These are phyloP conservation scores for Butorides virescens DNA, from an alignment of 2,113 vertebrate genomes.

Conservation along the genomic window DNA sequence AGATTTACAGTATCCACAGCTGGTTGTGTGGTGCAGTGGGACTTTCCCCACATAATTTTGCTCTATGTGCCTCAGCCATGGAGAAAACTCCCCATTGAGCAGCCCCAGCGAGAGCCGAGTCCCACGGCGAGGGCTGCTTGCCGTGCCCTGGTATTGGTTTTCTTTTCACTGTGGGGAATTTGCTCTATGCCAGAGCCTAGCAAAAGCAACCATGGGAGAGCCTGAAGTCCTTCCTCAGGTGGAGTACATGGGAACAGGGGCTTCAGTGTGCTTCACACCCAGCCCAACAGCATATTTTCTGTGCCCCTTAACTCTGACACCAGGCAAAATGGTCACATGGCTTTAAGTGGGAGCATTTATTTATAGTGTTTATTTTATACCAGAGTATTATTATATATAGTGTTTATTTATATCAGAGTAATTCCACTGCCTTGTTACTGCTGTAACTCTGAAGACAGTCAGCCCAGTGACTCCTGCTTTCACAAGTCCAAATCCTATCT, in stretches of 20 bases:
- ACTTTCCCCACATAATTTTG: neutral
- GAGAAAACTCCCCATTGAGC: conserved; percentile 30
- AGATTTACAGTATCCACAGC: conserved; percentile 26
- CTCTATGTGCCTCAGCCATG: neutral
- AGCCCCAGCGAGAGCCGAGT: conserved; percentile 7
- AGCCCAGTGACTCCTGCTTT: neutral
- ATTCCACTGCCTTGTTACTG: neutral
- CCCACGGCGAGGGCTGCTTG: neutral
- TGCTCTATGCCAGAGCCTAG: neutral
- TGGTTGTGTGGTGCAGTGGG: neutral
- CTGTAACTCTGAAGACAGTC: neutral
- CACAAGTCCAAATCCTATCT: neutral
- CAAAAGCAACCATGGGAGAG: neutral
- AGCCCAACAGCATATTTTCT: neutral
- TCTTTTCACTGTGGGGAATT: neutral
- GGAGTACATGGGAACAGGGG: neutral
- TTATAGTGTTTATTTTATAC: too few relatives aligned
- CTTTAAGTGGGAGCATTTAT: neutral
- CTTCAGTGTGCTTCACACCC: neutral
- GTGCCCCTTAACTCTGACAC: neutral
- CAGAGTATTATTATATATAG: too few relatives aligned
- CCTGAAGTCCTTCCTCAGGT: neutral
- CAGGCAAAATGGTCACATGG: neutral
- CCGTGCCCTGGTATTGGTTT: conserved; percentile 28
- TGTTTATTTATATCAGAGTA: neutral